phyloP scores from a whole-genome alignment of 2,113 vertebrate species.

The Anseranas semipalmata region DNA sequence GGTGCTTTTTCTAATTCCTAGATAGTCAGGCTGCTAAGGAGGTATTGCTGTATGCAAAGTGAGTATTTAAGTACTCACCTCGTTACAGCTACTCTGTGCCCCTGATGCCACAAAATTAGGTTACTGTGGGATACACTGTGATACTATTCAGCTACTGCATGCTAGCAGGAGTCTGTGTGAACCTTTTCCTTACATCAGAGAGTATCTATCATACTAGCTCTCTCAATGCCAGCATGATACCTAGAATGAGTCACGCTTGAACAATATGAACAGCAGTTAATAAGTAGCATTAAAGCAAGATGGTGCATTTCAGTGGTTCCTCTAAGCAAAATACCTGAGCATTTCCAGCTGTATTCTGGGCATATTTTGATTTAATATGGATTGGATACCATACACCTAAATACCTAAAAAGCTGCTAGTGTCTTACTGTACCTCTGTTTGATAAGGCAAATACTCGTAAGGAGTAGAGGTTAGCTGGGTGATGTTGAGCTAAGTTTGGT shows the following conservation, averaged over 20 bases:
- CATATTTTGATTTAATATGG: not conserved
- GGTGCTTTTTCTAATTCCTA: not conserved
- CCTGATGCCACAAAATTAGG: not conserved
- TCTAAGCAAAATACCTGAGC: not conserved
- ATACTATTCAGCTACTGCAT: not conserved
- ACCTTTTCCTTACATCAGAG: not conserved
- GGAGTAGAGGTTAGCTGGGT: not conserved
- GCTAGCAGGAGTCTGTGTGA: not conserved
- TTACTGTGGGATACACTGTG: not conserved
- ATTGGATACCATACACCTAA: not conserved
- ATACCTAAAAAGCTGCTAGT: not conserved
- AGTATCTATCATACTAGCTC: not conserved
- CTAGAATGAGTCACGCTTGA: not conserved
- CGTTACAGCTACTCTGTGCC: fast-evolving
- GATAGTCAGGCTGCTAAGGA: not conserved
- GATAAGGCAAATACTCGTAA: not conserved
- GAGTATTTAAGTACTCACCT: not conserved
- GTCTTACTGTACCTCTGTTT: not conserved
- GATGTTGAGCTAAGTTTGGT: not conserved
- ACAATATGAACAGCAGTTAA: not conserved
- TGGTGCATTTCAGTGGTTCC: not conserved
- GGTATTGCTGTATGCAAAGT: not conserved
- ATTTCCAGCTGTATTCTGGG: not conserved
- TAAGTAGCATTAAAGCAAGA: not conserved
- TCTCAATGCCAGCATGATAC: not conserved